phyloP scores from a whole-genome alignment of 1,140 invertebrate genomes.

The Drosophila pectinifera region DNA sequence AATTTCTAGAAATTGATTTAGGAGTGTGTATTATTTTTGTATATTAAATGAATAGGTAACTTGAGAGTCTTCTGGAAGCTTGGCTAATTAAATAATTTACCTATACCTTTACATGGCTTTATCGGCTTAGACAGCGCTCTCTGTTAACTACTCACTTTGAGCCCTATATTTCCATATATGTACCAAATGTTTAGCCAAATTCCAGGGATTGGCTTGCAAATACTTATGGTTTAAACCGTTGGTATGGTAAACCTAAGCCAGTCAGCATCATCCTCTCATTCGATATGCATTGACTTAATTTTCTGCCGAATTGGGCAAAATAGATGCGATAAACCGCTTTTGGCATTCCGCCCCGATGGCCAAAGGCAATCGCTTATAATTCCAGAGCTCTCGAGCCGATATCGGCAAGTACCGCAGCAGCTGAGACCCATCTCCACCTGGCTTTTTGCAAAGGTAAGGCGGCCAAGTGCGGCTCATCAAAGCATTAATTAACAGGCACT shows the following conservation, averaged over 20 bases:
- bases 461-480: slow-evolving; percentile 42
- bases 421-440: no score
- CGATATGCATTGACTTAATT: slow-evolving; percentile 29
- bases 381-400: neutral
- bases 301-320: slow-evolving; percentile 30
- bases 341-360: slow-evolving; percentile 24
- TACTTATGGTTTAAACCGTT: slow-evolving; percentile 7
- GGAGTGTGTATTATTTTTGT: no score
- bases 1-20: no score
- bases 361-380: slow-evolving; percentile 34
- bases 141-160: no score
- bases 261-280: slow-evolving; percentile 15
- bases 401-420: neutral
- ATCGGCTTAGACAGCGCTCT: no score
- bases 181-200: no score
- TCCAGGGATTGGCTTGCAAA: neutral
- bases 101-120: no score
- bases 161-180: no score
- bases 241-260: slow-evolving; percentile 6
- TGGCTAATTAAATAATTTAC: no score
- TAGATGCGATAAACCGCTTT: slow-evolving; percentile 37
- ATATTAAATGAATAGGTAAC: no score
- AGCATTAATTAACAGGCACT: slow-evolving; percentile 58
- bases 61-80: no score
- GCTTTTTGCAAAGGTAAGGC: slow-evolving; percentile 23